Conservation (phyloP, 2,888 invertebrate species). For the Exephanes ischioxanthus region DNA sequence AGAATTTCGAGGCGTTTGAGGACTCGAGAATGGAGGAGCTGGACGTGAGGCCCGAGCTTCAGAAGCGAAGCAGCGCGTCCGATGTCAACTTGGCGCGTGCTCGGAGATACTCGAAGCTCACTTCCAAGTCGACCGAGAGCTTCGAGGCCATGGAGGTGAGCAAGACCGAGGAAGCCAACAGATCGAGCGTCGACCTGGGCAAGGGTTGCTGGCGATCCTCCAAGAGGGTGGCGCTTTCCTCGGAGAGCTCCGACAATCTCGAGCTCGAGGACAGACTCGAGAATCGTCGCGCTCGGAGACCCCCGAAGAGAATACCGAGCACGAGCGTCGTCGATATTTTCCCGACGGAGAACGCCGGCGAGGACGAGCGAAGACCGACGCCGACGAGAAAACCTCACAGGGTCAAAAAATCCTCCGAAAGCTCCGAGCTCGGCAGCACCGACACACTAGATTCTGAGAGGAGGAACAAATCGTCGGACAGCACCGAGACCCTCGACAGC, state of each 20-base stretch:
- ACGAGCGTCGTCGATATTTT: slow-evolving; percentile 76
- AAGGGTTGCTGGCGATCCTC: slow-evolving; percentile 71
- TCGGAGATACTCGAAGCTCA: slow-evolving; percentile 74
- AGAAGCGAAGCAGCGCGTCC: slow-evolving; percentile 79
- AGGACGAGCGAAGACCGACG: slow-evolving; percentile 73
- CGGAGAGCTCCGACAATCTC: slow-evolving; percentile 82
- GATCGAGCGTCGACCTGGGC: slow-evolving; percentile 62
- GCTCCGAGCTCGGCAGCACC: slow-evolving; percentile 83
- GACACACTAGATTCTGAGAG: slow-evolving; percentile 82
- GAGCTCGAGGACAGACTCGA: slow-evolving; percentile 80
- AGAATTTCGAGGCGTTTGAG: slow-evolving; percentile 79
- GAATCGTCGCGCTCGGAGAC: slow-evolving; percentile 75
- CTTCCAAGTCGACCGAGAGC: slow-evolving; percentile 81
- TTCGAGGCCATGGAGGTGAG: slow-evolving; percentile 75
- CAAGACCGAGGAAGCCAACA: slow-evolving; percentile 68
- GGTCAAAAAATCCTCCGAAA: slow-evolving; percentile 82
- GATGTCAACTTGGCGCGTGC: slow-evolving; percentile 78
- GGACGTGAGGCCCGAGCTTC: slow-evolving; percentile 68
- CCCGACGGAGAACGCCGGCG: slow-evolving; percentile 66
- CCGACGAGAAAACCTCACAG: slow-evolving; percentile 76
- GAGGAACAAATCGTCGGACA: slow-evolving; percentile 82
- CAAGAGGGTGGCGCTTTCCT: slow-evolving; percentile 77
- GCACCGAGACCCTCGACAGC: slow-evolving; percentile 83
- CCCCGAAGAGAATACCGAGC: slow-evolving; percentile 79
- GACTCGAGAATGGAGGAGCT: slow-evolving; percentile 49